Conservation (phyloP, 2,113 vertebrate genomes). For the Sylvilagus bachmani region DNA sequence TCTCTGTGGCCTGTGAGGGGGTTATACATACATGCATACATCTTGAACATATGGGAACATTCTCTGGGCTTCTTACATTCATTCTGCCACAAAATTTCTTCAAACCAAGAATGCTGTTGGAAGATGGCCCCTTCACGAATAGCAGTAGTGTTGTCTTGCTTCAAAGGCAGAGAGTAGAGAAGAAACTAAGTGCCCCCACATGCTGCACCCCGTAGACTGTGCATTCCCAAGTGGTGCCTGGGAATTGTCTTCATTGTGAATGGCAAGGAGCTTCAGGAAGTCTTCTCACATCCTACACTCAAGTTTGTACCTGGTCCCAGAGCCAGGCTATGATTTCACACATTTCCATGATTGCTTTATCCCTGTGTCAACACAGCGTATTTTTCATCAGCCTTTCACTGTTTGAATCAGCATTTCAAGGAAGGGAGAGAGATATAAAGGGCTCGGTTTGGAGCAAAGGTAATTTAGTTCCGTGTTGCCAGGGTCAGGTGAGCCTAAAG, state of each 20-base stretch:
- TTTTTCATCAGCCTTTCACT: conserved; percentile 72
- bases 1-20: neutral
- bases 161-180: neutral
- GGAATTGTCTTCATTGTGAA: neutral
- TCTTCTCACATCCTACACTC: neutral
- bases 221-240: no score
- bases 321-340: conserved; percentile 10
- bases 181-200: neutral
- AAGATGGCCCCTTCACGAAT: neutral
- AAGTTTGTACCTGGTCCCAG: neutral
- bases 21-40: neutral
- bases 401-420: conserved; percentile 62
- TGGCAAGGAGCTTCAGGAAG: neutral
- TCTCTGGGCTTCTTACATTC: neutral
- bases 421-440: conserved; percentile 52
- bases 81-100: neutral
- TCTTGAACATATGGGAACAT: neutral
- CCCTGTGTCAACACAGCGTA: neutral
- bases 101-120: neutral
- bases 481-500: conserved; percentile 59
- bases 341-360: conserved; percentile 37
- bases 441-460: conserved; percentile 12
- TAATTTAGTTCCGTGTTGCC: conserved; percentile 55
- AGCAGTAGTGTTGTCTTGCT: neutral
- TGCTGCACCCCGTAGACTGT: neutral